Evolutionary conservation across 2,888 invertebrate species (phyloP).

Genomic region (Rhagonycha lutea): DNA sequence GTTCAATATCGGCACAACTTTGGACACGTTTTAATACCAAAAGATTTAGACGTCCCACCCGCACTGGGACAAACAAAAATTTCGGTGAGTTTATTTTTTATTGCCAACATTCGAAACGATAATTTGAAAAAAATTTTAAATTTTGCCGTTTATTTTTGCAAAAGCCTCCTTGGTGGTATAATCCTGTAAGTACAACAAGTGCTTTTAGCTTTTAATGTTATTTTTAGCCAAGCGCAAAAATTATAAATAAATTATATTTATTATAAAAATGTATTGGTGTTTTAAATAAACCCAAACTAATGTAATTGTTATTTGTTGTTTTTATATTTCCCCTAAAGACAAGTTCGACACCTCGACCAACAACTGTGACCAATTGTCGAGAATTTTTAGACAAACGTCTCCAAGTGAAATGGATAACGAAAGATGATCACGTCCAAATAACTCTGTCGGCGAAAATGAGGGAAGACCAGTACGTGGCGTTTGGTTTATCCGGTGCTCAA

Average conservation of each 20-base stretch:
- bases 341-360: constrained; percentile 73
- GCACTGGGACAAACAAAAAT: constrained; percentile 89
- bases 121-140: neutral
- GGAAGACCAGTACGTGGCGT: constrained; percentile 87
- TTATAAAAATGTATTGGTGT: constrained; percentile 15
- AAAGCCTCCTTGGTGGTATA: constrained; percentile 92
- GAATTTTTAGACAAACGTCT: constrained; percentile 81
- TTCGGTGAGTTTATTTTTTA: constrained; percentile 68
- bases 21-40: constrained; percentile 86
- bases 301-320: constrained; percentile 31
- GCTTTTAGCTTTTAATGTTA: constrained; percentile 25
- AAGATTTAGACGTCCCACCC: constrained; percentile 87
- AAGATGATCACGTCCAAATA: constrained; percentile 76
- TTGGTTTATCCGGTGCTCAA: constrained; percentile 81
- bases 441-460: constrained; percentile 77
- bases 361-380: constrained; percentile 74
- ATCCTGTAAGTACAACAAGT: constrained; percentile 75
- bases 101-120: neutral
- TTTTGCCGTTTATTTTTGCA: constrained; percentile 16
- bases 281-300: constrained; percentile 23
- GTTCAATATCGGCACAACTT: constrained; percentile 89
- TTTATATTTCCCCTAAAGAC: constrained; percentile 62
- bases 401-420: constrained; percentile 86
- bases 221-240: neutral
- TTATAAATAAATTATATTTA: neutral